Evolutionary conservation across 2,113 vertebrate genomes (phyloP).

Genomic region (Leiothrix lutea): DNA sequence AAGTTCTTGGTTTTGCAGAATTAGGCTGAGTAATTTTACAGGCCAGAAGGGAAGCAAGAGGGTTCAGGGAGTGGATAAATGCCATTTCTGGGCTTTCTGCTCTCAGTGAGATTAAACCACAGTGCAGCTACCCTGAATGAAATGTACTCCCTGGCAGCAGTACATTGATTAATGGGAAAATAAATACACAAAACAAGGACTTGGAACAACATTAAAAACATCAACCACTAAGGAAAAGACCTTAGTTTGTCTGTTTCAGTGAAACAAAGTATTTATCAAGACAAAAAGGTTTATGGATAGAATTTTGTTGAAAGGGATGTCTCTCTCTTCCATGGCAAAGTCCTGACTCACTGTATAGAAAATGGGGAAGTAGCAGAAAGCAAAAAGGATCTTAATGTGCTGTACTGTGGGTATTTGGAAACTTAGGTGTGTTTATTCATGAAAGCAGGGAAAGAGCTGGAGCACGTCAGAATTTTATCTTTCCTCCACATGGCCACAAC

Average conservation of each 20-base stretch:
- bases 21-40: not conserved
- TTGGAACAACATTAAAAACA: not conserved
- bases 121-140: not conserved
- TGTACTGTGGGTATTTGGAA: not conserved
- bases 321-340: not conserved
- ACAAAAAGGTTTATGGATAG: not conserved
- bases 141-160: not conserved
- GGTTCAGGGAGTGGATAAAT: not conserved
- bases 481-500: not conserved
- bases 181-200: not conserved
- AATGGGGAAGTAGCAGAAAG: not conserved
- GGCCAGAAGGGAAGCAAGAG: not conserved
- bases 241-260: fast-evolving
- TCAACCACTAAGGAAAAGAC: not conserved
- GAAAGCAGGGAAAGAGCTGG: not conserved
- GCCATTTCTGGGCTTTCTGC: not conserved
- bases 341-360: not conserved
- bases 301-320: not conserved
- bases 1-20: not conserved
- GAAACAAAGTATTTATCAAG: not conserved
- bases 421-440: fast-evolving
- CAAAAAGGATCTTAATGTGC: not conserved
- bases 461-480: not conserved
- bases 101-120: not conserved
- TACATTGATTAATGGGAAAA: not conserved